phyloP scores from a whole-genome alignment of 2,888 invertebrate genomes.

The Endomychus coccineus region DNA sequence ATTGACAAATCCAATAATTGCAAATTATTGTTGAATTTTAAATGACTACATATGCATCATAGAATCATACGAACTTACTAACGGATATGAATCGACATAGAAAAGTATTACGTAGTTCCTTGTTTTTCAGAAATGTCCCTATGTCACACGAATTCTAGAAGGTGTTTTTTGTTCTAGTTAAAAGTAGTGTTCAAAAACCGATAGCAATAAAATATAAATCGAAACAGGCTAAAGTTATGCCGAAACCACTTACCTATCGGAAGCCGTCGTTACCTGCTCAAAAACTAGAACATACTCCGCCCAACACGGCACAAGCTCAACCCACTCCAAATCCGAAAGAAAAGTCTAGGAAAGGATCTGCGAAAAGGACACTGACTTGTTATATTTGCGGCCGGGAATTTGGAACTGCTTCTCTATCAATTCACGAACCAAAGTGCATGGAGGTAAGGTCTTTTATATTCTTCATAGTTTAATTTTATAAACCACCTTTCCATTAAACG shows the following conservation, averaged over 20 bases:
- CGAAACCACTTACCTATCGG: slow-evolving; percentile 14
- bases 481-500: too few species aligned
- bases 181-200: slow-evolving; percentile 48
- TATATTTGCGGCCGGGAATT: slow-evolving; percentile 61
- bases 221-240: slow-evolving; percentile 21
- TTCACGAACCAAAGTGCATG: slow-evolving; percentile 61
- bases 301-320: slow-evolving; percentile 9
- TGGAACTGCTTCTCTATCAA: slow-evolving; percentile 55
- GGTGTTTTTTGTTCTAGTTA: slow-evolving; percentile 30
- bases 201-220: slow-evolving; percentile 45
- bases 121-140: too few species aligned
- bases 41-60: too few species aligned
- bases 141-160: too few species aligned
- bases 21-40: too few species aligned
- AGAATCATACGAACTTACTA: too few species aligned
- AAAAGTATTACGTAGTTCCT: too few species aligned
- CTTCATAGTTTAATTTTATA: too few species aligned
- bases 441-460: slow-evolving; percentile 47
- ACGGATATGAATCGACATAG: too few species aligned
- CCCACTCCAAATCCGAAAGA: background rate
- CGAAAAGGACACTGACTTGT: slow-evolving; percentile 46
- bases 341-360: slow-evolving; percentile 20
- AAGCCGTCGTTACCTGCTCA: slow-evolving; percentile 23
- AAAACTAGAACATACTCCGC: slow-evolving; percentile 22
- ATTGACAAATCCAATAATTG: too few species aligned